Base-by-base conservation (phyloP, 2,888 invertebrate species). In the Thereva unica region DNA sequence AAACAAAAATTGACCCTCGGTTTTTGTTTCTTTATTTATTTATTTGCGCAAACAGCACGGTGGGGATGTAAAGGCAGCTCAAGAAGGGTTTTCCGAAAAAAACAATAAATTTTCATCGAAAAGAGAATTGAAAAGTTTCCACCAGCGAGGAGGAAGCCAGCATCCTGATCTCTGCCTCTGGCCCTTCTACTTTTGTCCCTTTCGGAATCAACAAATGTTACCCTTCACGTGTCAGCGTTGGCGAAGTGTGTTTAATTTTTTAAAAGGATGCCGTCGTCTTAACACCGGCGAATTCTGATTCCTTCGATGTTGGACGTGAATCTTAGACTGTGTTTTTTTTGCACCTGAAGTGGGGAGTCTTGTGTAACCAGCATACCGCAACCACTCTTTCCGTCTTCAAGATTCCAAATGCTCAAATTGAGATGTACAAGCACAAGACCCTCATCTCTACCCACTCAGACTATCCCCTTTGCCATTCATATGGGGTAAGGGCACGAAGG, bases 51-150 rank as follows among this genome's bases (percentile, higher is more conserved):
- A 23, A 23, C 23, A 23, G 23, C 23, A 23, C 23, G 23, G 23
- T 23, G 23, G 23, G 23, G 23, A 23, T 23, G 23, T 23, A 23
- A 23, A 23, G 2, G 23, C 1, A 23, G 23, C 23, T 23, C 23
- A 44, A 44, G 34, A n/a, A 37, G 52, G 2, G 52, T 6, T 5
- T n/a, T 38, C 1, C 10, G n/a, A 38, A 37, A 8, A 35, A 23
- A 37, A 50, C 64, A 50, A 67, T 64, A 67, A 63, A 67, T 67
- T 67, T 64, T 64, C 67, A 67, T 67, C 52, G 67, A 64, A 50
- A 52, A 23, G 23, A 50, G 57, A 67, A 67, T 67, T 64, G 67
- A 67, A 67, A 67, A 67, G 65, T 65, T 65, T 55, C 6, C 55
- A 55, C 5, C 9, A 34, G 6, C 50, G 23, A 34, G 5, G 47